Evolutionary conservation across 1,140 invertebrate genomes (phyloP).

Genomic region (Papilio helenus): DNA sequence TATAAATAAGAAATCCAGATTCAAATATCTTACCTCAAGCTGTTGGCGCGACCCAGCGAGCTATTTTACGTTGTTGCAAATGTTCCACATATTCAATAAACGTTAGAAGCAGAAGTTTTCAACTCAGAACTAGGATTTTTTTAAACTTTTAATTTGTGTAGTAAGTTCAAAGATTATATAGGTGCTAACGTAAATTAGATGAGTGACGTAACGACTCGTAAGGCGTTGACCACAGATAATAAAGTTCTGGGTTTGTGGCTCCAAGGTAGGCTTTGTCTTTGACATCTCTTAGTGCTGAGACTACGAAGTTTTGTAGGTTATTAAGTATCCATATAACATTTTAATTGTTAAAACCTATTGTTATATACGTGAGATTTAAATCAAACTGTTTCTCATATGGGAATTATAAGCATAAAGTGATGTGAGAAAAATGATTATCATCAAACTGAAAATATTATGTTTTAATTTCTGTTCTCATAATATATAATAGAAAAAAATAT

Average conservation of each 20-base stretch:
- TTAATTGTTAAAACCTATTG: not conserved
- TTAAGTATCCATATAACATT: too few relatives aligned
- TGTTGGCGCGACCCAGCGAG: not conserved
- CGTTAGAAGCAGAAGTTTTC: not conserved
- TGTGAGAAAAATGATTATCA: not conserved
- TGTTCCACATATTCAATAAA: not conserved
- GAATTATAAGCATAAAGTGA: not conserved
- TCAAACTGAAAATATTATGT: not conserved
- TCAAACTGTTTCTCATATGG: not conserved
- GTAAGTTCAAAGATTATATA: too few relatives aligned
- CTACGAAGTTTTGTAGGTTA: too few relatives aligned
- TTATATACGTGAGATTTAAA: not conserved
- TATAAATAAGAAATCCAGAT: too few relatives aligned
- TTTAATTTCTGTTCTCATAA: not conserved
- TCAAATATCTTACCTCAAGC: not conserved
- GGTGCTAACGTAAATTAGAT: too few relatives aligned
- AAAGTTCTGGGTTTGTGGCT: too few relatives aligned
- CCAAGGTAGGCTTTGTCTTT: too few relatives aligned
- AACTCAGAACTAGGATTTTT: too few relatives aligned
- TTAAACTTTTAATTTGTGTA: not conserved
- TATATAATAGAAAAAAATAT: not conserved
- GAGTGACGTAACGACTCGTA: too few relatives aligned
- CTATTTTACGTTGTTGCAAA: not conserved
- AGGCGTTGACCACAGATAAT: too few relatives aligned
- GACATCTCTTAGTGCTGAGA: too few relatives aligned